Evolutionary conservation across 2,113 vertebrate species (phyloP), one percentile per base, ranked within the genome.

Genomic region (Vanacampus margaritifer): DNA sequence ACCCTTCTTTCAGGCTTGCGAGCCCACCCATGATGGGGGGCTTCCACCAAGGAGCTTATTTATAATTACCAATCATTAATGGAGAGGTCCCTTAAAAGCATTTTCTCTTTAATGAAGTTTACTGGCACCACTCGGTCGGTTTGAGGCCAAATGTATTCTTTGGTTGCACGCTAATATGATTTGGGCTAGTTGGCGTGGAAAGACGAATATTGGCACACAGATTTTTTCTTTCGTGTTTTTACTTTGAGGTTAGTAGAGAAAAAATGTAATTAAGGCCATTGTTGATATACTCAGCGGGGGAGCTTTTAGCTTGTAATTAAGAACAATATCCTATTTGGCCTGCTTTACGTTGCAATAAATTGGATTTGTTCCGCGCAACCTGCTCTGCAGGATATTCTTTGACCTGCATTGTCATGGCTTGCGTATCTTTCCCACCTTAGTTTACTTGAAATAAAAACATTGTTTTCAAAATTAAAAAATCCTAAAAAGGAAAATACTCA

Each of bases 1-100:
- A 76, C 88, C 91, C 87, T 92, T 84, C 85, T 89, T 90, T 90
- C 87, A 89, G 83, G 72, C 69, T 80, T 88, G 72, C 73, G 84
- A 79, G 91, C 87, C 91, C 92, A 93, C 91, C 92, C 92, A 92
- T 91, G 90, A 89, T 58, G 89, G 79, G 32, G 64, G 64, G 69
- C 50, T 74, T 82, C 72, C 75, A 82, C 89, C 76, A 91, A 92
- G 90, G 89, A 89, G 87, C 88, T 85, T 90, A 90, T 91, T 91
- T 90, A 87, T 90, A 90, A 91, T 89, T 89, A 88, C 83, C 75
- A 84, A 79, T 65, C 60, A 62, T 62, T 73, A 85, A 86, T 32
- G 85, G 67, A 90, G 86, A 86, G 84, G 87, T 90, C 90, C 89
- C 80, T 80, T 89, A 88, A 89, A 92, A 89, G 83, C 84, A 79